These are phyloP conservation scores for Phylloscopus collybita DNA, from an alignment of 2,797 vertebrate genomes.

Conservation along the genomic window DNA sequence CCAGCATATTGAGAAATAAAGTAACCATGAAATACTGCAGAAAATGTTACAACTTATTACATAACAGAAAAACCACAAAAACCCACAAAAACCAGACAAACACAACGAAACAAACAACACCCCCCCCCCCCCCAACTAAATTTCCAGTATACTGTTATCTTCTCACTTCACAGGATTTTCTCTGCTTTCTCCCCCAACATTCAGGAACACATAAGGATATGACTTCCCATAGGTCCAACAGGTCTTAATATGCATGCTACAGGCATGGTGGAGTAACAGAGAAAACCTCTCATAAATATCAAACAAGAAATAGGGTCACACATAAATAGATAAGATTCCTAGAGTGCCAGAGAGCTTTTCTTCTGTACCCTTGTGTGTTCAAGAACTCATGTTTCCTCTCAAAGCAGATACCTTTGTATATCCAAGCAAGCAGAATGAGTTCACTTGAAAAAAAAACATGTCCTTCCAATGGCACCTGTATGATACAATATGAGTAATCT, in stretches of 20 bases:
- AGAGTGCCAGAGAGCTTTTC: neutral
- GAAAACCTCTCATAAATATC: neutral
- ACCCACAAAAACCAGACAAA: neutral
- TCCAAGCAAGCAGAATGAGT: neutral
- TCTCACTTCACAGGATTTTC: neutral
- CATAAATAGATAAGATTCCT: neutral
- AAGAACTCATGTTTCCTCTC: neutral
- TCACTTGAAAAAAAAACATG: neutral
- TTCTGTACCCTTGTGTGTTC: neutral
- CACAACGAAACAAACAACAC: neutral
- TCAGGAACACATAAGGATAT: neutral
- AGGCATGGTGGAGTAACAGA: neutral
- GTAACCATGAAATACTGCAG: constrained; percentile 12
- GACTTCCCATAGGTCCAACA: neutral
- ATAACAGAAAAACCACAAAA: neutral
- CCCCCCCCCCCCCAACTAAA: neutral
- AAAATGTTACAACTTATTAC: neutral
- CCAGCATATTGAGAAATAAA: constrained; percentile 16
- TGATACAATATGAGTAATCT: neutral
- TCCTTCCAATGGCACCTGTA: neutral
- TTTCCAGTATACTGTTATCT: neutral
- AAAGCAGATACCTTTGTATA: neutral
- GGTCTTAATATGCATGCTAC: neutral
- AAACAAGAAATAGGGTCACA: neutral
- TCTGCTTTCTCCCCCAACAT: neutral